phyloP scores from a whole-genome alignment of 2,797 vertebrate species.

The Megaceryle alcyon region DNA sequence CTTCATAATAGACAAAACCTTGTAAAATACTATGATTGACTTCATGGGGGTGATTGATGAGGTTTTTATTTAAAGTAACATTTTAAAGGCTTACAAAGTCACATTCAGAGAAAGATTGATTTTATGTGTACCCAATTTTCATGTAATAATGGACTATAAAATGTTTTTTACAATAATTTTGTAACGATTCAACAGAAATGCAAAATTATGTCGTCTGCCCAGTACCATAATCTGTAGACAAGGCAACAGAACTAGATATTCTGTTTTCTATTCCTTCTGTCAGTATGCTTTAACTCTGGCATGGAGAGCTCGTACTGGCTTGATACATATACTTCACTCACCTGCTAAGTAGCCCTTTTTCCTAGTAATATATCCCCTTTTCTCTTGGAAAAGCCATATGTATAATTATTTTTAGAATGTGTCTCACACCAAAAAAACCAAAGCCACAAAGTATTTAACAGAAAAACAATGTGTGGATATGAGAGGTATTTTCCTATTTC shows the following conservation, averaged over 20 bases:
- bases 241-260: background rate
- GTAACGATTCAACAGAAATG: background rate
- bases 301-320: background rate
- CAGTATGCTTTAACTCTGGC: background rate
- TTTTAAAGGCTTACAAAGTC: background rate
- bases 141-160: background rate
- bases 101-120: background rate
- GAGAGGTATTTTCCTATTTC: background rate
- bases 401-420: background rate
- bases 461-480: background rate
- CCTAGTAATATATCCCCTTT: background rate
- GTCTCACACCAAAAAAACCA: background rate
- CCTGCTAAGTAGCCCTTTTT: background rate
- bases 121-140: background rate
- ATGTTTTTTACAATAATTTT: background rate
- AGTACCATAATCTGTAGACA: background rate
- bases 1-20: background rate
- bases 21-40: background rate
- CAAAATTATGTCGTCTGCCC: background rate
- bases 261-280: background rate
- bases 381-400: background rate
- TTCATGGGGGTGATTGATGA: background rate
- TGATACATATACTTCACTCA: background rate
- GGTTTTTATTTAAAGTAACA: background rate
- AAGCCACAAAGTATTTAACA: background rate